Conservation (phyloP, 1,140 invertebrate genomes). For the Drosophila seguyi region DNA sequence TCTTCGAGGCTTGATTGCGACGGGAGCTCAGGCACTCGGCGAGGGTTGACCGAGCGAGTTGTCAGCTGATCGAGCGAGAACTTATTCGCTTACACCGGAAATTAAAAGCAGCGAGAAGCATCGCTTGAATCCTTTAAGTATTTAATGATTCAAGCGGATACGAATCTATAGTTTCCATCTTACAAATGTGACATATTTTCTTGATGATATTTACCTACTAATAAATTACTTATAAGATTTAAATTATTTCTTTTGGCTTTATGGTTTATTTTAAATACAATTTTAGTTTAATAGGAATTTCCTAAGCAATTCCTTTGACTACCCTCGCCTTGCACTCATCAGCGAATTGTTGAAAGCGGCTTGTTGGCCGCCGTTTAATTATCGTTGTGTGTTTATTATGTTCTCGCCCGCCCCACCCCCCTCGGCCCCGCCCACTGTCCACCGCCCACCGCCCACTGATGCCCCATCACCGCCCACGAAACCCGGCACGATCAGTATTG, state of each 20-base stretch:
- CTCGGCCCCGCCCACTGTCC: slow-evolving; percentile 8
- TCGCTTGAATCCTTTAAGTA: no score
- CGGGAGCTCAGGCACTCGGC: slow-evolving; percentile 3
- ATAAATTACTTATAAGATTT: not conserved
- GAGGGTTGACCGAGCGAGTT: slow-evolving; percentile 16
- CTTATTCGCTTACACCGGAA: not conserved
- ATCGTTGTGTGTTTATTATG: slow-evolving; percentile 56
- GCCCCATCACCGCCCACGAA: slow-evolving; percentile 22
- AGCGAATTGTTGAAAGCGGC: slow-evolving; percentile 38
- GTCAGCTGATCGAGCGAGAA: not conserved
- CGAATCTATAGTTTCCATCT: not conserved
- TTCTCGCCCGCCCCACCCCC: slow-evolving; percentile 22
- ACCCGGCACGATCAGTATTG: slow-evolving; percentile 29
- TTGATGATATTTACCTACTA: not conserved
- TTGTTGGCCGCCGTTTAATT: slow-evolving; percentile 42
- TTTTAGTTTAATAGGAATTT: no score
- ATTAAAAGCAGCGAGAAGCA: not conserved
- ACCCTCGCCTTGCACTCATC: slow-evolving; percentile 24
- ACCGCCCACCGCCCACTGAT: slow-evolving; percentile 22
- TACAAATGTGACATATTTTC: no score
- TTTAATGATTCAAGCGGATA: not conserved
- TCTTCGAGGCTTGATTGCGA: slow-evolving; percentile 37
- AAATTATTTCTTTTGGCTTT: no score
- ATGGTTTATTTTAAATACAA: not conserved
- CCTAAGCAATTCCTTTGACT: not conserved